Evolutionary conservation across 2,888 invertebrate genomes (phyloP), one percentile per base, ranked within the genome.

Genomic region (Diogma glabrata): DNA sequence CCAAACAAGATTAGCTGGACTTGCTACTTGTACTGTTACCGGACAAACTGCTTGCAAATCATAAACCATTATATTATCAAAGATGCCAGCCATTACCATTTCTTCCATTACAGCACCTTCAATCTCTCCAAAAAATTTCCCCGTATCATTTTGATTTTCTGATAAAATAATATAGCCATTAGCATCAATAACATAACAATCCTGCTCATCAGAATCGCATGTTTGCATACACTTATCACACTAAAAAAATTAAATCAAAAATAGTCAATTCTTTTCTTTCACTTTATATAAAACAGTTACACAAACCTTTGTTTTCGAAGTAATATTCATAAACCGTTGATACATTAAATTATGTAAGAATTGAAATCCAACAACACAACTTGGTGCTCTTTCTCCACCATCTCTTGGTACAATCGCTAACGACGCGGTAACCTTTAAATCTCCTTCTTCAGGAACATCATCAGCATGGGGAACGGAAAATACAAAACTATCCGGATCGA

Each of bases 151-250:
- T 28, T 74, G 69, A 17, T 79, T 73, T 59, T 81, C 77, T 0
- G 88, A 80, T 9, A 89, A 72, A 2, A 94, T 77, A 7, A 92
- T 75, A 65, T 91, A 95, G 0, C 92, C 95, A 60, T 91, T 90
- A 65, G 86, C 87, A 65, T 95, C 95, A 38, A 95, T 75, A n/a
- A 95, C 75, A 65, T 86, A 94, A 64, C 94, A 95, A 56, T 84
- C 82, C 57, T 82, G 73, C 43, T 75, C 73, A 23, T 77, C 75
- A n/a, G 74, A 72, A 52, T 76, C 69, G 59, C 81, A 82, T n/a
- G 74, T 78, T 56, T 69, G 59, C 57, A 73, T 62, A 57, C 76
- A 78, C 19, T 71, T 66, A 14, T 69, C 65, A 56, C 76, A 77
- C 68, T n/a, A n/a, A n/a, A n/a, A n/a, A n/a, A n/a, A n/a, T n/a